phyloP scores from a whole-genome alignment of 2,888 invertebrate genomes.

The Tanypteryx hageni region DNA sequence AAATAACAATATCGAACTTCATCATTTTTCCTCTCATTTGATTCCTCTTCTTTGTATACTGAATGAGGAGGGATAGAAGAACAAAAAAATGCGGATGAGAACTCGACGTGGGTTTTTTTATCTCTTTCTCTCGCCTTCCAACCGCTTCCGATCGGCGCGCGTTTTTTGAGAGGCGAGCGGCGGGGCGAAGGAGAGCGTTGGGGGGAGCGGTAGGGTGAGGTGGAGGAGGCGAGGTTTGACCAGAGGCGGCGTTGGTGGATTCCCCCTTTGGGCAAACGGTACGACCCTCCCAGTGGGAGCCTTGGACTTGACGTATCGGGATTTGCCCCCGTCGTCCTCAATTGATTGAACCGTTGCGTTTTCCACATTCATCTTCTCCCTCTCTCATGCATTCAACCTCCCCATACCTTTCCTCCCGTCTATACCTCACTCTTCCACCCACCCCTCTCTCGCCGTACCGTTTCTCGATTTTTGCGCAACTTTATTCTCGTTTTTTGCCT shows the following conservation, averaged over 20 bases:
- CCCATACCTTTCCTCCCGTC: not conserved
- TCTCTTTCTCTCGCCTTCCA: not conserved
- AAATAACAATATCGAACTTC: no score
- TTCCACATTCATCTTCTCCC: slow-evolving; percentile 31
- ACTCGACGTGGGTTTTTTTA: no score
- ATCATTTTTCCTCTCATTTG: no score
- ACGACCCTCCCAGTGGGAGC: slow-evolving; percentile 39
- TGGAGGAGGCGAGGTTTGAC: not conserved
- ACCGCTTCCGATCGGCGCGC: no score
- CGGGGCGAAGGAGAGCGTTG: not conserved
- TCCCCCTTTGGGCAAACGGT: not conserved
- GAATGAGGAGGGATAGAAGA: no score
- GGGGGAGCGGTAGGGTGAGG: not conserved
- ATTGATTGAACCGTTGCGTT: slow-evolving; percentile 27
- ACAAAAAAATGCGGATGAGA: no score
- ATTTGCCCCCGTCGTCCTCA: slow-evolving; percentile 49
- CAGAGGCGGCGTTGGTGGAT: not conserved
- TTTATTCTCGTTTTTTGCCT: not conserved
- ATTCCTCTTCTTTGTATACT: no score
- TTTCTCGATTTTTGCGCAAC: slow-evolving; percentile 7
- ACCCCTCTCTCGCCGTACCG: not conserved
- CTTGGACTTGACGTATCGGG: slow-evolving; percentile 58
- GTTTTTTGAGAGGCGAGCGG: not conserved
- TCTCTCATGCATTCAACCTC: not conserved
- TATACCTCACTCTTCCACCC: slow-evolving; percentile 1